These are phyloP conservation scores for Umimayanthus kanabou DNA, from an alignment of 92 coral and sea anemone genomes.

Conservation along the genomic window DNA sequence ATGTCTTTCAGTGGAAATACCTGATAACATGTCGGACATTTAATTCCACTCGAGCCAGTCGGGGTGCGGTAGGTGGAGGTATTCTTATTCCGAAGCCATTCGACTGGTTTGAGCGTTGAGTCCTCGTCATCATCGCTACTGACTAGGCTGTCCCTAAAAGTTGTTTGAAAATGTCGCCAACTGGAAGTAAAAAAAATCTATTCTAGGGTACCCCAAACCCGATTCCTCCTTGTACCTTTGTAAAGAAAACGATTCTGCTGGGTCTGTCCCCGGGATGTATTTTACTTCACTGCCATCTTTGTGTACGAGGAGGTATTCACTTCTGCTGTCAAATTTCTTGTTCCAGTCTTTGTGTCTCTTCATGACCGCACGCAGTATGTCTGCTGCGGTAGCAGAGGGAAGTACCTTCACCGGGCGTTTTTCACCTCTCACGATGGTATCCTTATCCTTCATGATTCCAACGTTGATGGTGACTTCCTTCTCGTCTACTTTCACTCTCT, in stretches of 20 bases:
- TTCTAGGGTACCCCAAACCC: slow-evolving; percentile 25
- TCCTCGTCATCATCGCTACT: slow-evolving; percentile 12
- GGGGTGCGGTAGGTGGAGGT: background rate
- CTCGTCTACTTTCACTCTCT: no score
- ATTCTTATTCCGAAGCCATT: background rate
- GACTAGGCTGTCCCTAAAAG: slow-evolving; percentile 17
- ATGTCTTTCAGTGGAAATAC: slow-evolving; percentile 3
- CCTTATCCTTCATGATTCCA: no score
- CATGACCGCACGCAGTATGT: slow-evolving; percentile 6
- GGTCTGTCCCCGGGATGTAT: slow-evolving; percentile 39
- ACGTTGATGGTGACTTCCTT: no score
- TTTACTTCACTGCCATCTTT: slow-evolving; percentile 38
- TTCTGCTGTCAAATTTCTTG: slow-evolving; percentile 34
- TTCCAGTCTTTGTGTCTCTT: slow-evolving; percentile 27
- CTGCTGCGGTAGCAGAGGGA: no score
- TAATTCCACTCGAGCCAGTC: background rate
- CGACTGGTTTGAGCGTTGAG: background rate
- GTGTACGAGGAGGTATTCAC: slow-evolving; percentile 24
- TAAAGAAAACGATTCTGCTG: slow-evolving; percentile 40
- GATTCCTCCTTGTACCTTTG: slow-evolving; percentile 42
- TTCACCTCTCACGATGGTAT: no score
- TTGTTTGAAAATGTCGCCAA: slow-evolving; percentile 43
- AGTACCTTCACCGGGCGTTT: no score
- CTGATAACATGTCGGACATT: background rate
- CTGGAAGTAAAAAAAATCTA: slow-evolving; percentile 26